Evolutionary conservation across 2,113 vertebrate species (phyloP).

Genomic region (Thinocorus orbignyianus): DNA sequence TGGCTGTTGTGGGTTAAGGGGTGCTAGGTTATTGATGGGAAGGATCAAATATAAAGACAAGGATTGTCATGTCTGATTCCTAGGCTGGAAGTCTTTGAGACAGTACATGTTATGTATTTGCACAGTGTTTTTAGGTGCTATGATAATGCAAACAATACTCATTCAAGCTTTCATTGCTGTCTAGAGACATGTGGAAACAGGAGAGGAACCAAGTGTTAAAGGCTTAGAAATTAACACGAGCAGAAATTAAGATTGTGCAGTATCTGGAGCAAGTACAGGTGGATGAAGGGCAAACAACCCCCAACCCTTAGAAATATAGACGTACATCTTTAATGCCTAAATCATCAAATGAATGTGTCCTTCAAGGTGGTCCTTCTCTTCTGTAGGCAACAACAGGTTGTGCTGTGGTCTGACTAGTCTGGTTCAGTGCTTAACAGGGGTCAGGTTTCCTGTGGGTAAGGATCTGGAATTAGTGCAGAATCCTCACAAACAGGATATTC

Average conservation of each 20-base stretch:
- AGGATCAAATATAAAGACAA: not conserved
- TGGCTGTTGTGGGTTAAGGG: not conserved
- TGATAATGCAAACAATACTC: not conserved
- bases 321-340: not conserved
- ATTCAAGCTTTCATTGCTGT: not conserved
- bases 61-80: not conserved
- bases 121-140: not conserved
- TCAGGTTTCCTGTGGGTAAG: not conserved
- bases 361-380: not conserved
- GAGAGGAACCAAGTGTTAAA: not conserved
- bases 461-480: not conserved
- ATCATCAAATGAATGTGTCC: not conserved
- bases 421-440: not conserved
- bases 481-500: conserved; percentile 8
- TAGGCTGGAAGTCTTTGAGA: not conserved
- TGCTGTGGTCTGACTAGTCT: not conserved
- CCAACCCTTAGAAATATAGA: not conserved
- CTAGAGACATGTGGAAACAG: not conserved
- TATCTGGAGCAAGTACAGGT: not conserved
- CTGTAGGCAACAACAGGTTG: not conserved
- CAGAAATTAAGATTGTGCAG: not conserved
- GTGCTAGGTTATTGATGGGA: not conserved
- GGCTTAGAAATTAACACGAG: not conserved
- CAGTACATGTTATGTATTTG: not conserved
- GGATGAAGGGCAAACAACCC: not conserved